phyloP scores from a whole-genome alignment of 2,888 invertebrate species.

The Diadegma fenestrale region DNA sequence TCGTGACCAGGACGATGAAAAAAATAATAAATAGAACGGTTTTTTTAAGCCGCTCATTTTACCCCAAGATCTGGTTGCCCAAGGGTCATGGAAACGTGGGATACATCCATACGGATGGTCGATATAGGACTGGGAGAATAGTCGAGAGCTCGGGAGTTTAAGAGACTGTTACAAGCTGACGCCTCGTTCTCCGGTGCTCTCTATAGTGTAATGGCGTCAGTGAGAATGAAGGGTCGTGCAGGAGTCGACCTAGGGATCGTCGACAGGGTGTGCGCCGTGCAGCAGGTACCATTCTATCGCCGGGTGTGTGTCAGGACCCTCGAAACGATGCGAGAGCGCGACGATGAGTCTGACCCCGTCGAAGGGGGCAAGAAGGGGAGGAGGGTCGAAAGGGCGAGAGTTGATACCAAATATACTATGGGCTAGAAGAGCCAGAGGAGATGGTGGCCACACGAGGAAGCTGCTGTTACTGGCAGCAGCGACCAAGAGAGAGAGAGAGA shows the following conservation, averaged over 20 bases:
- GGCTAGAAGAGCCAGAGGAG: constrained; percentile 32
- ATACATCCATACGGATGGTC: constrained; percentile 3
- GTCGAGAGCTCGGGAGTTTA: constrained; percentile 78
- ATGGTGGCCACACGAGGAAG: constrained; percentile 61
- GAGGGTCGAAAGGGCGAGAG: constrained; percentile 28
- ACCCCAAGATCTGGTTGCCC: neutral
- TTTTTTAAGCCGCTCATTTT: constrained; percentile 16
- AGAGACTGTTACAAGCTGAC: constrained; percentile 85
- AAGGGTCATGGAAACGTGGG: neutral
- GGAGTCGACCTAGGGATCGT: constrained; percentile 70
- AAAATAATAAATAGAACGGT: neutral
- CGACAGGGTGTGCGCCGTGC: constrained; percentile 70
- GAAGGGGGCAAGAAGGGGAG: constrained; percentile 66
- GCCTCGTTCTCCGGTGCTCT: constrained; percentile 74
- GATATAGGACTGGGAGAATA: constrained; percentile 54
- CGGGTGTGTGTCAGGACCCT: constrained; percentile 73
- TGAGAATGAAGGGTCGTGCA: constrained; percentile 72
- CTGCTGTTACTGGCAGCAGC: constrained; percentile 57
- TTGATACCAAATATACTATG: constrained; percentile 24
- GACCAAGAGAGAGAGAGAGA: constrained; percentile 64
- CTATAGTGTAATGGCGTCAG: constrained; percentile 73
- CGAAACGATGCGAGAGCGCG: constrained; percentile 72
- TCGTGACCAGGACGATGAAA: neutral
- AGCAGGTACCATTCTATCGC: constrained; percentile 75
- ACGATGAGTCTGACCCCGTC: constrained; percentile 84